Evolutionary conservation across 2,888 invertebrate species (phyloP).

Genomic region (Cancer borealis): DNA sequence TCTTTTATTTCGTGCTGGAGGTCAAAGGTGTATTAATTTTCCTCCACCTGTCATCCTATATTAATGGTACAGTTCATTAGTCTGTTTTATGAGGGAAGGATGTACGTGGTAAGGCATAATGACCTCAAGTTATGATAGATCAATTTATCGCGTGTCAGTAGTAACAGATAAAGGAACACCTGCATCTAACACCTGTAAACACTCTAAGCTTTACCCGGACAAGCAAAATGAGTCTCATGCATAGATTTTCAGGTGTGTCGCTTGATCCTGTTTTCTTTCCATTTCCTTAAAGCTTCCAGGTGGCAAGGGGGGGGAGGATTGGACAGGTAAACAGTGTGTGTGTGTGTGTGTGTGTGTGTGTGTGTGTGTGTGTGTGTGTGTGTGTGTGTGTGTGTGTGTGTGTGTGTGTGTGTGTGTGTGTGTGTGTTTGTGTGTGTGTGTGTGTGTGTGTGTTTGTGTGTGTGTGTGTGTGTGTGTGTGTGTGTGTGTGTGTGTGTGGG

Average conservation of each 20-base stretch:
- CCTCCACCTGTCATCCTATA: not conserved
- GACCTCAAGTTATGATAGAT: not conserved
- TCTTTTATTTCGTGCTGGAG: not conserved
- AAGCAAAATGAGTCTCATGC: not conserved
- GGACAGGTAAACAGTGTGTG: not conserved
- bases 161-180: not conserved
- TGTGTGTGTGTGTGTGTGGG: too few relatives aligned
- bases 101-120: not conserved
- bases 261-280: not conserved
- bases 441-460: too few relatives aligned
- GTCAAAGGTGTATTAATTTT: not conserved
- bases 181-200: not conserved
- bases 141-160: not conserved
- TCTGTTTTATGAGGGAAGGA: not conserved
- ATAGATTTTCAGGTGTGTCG: slow-evolving; percentile 17
- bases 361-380: not conserved
- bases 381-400: not conserved
- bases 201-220: not conserved
- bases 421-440: too few relatives aligned
- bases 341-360: slow-evolving; percentile 20
- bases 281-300: not conserved
- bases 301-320: not conserved
- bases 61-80: not conserved
- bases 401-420: too few relatives aligned
- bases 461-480: too few relatives aligned